Percentiles rank a stretch among this genome's conserved stretches.
Conservation (phyloP, 2,797 vertebrate genomes). For the Hoplostethus atlanticus region DNA sequence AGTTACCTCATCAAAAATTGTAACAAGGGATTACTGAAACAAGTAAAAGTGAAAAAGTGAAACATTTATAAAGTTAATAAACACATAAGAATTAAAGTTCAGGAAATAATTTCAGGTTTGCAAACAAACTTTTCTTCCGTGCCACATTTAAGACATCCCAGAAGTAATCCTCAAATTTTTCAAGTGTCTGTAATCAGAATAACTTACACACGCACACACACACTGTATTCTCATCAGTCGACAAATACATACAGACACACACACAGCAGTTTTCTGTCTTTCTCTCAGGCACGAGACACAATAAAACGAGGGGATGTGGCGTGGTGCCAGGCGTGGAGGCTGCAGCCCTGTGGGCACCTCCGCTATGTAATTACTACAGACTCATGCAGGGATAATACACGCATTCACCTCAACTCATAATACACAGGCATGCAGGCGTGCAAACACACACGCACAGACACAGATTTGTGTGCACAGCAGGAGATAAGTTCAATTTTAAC, state of each 20-base stretch:
- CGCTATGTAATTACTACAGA: slow-evolving; percentile 70
- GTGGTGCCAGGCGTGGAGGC: slow-evolving; percentile 55
- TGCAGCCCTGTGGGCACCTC: slow-evolving; percentile 56
- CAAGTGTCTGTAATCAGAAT: no score
- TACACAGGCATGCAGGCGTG: slow-evolving; percentile 54
- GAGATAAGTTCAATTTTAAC: slow-evolving; percentile 59
- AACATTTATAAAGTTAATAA: no score
- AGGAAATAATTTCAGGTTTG: no score
- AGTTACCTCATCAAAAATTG: no score
- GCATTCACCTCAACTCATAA: slow-evolving; percentile 57
- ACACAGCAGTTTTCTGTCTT: slow-evolving; percentile 56
- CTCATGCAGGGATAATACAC: slow-evolving; percentile 71
- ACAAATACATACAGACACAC: slow-evolving; percentile 38
- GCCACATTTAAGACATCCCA: no score
- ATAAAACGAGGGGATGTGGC: slow-evolving; percentile 77
- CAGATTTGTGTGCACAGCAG: slow-evolving; percentile 48
- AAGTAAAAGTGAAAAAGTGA: no score
- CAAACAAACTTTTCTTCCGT: no score
- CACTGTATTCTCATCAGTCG: slow-evolving; percentile 31
- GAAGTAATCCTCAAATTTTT: no score
- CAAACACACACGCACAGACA: background rate
- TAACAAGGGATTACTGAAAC: no score
- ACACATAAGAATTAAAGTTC: no score
- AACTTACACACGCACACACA: background rate
- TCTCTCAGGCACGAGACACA: slow-evolving; percentile 66